These are phyloP conservation scores for Willisornis vidua DNA, from an alignment of 2,113 vertebrate genomes.

Conservation along the genomic window DNA sequence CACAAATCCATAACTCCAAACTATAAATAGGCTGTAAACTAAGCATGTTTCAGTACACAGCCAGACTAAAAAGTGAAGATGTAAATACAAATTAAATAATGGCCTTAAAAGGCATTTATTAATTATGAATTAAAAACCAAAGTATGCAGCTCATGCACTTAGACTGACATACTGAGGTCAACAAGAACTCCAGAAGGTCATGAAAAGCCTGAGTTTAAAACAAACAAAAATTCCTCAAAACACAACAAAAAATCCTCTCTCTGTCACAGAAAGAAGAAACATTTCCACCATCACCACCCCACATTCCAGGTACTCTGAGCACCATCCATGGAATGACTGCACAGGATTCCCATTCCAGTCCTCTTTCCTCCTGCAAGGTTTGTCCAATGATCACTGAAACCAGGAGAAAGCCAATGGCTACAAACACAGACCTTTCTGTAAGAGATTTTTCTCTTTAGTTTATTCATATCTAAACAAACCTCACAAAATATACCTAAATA, in stretches of 20 bases:
- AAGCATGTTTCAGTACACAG: neutral
- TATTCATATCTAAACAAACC: neutral
- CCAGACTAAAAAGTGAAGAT: neutral
- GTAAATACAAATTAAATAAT: neutral
- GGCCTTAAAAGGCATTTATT: neutral
- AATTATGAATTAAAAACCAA: neutral
- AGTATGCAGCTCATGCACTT: neutral
- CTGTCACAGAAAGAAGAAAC: neutral
- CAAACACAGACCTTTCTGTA: neutral
- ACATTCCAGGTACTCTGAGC: neutral
- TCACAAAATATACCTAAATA: neutral
- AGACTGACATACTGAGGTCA: neutral
- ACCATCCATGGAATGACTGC: neutral
- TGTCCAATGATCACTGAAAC: neutral
- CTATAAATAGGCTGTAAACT: constrained; percentile 40
- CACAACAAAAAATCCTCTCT: neutral
- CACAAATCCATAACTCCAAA: neutral
- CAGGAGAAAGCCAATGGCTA: neutral
- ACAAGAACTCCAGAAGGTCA: neutral
- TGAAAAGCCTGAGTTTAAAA: neutral
- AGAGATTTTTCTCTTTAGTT: neutral
- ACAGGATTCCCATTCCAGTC: neutral
- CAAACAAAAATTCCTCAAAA: neutral
- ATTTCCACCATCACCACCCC: accelerated
- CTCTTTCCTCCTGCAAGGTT: accelerated